phyloP scores from a whole-genome alignment of 2,888 invertebrate species.

The Epiblema foenella region DNA sequence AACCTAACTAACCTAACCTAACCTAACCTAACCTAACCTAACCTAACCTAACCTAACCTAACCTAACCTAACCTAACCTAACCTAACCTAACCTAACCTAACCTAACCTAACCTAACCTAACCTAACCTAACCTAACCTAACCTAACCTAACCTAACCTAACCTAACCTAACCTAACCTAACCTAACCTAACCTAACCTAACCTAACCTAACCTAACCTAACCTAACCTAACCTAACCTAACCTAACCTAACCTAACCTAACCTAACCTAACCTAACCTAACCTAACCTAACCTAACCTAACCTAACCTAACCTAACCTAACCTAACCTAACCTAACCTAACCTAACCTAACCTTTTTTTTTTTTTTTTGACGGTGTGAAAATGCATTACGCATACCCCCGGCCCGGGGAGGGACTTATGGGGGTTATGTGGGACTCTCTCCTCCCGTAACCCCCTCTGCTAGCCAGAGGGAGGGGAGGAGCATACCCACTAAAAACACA shows the following conservation, averaged over 20 bases:
- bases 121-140: conserved; percentile 1
- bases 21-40: conserved; percentile 17
- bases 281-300: conserved; percentile 4
- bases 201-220: not conserved
- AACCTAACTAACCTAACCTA: conserved; percentile 17
- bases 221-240: not conserved
- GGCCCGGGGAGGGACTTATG: too few species aligned
- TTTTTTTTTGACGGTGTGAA: too few species aligned
- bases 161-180: not conserved
- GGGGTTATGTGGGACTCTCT: too few species aligned
- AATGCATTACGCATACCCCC: too few species aligned
- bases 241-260: conserved; percentile 10
- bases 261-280: conserved; percentile 17
- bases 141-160: not conserved
- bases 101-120: not conserved
- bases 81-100: not conserved
- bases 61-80: conserved; percentile 15
- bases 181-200: not conserved
- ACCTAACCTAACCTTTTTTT: too few species aligned
- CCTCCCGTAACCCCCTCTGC: too few species aligned
- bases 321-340: not conserved
- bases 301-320: not conserved
- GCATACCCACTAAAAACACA: too few species aligned
- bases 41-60: conserved; percentile 17
- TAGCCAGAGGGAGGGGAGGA: too few species aligned